phyloP scores from a whole-genome alignment of 2,888 invertebrate genomes.

The Watsonalla cultraria region DNA sequence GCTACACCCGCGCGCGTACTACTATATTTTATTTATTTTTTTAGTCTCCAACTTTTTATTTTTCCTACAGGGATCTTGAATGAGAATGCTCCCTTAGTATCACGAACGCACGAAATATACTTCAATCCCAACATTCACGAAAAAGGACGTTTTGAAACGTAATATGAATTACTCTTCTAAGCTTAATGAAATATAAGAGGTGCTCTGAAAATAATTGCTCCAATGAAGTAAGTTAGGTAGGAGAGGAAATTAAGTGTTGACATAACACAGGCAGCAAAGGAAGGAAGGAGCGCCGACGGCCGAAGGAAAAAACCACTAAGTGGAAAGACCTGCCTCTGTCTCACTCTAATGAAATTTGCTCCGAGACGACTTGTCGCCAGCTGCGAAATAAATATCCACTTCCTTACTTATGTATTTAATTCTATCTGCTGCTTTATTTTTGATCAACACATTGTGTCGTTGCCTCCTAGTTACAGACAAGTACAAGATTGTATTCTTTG shows the following conservation, averaged over 20 bases:
- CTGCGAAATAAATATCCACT: constrained; percentile 27
- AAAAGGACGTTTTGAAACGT: neutral
- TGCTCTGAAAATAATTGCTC: constrained; percentile 22
- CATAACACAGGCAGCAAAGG: constrained; percentile 12
- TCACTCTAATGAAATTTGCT: constrained; percentile 52
- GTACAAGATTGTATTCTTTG: too few species aligned
- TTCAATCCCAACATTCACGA: constrained; percentile 5
- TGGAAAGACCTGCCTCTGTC: constrained; percentile 42
- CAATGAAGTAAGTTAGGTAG: constrained; percentile 16
- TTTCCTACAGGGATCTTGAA: constrained; percentile 25
- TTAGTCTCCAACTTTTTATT: constrained; percentile 33
- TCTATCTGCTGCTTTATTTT: neutral
- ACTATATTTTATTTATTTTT: constrained; percentile 39
- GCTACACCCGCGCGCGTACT: constrained; percentile 16
- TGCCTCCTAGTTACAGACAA: too few species aligned
- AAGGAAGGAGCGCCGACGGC: constrained; percentile 27
- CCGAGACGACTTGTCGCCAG: constrained; percentile 29
- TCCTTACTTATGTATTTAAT: constrained; percentile 14
- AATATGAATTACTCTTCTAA: neutral
- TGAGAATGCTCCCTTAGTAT: constrained; percentile 14
- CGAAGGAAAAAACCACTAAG: constrained; percentile 43
- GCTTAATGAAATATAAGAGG: constrained; percentile 6
- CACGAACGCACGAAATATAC: constrained; percentile 13
- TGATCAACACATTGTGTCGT: neutral
- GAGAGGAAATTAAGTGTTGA: constrained; percentile 24